Base-by-base conservation (phyloP, 2,113 vertebrate species). In the Sciurus niger region DNA sequence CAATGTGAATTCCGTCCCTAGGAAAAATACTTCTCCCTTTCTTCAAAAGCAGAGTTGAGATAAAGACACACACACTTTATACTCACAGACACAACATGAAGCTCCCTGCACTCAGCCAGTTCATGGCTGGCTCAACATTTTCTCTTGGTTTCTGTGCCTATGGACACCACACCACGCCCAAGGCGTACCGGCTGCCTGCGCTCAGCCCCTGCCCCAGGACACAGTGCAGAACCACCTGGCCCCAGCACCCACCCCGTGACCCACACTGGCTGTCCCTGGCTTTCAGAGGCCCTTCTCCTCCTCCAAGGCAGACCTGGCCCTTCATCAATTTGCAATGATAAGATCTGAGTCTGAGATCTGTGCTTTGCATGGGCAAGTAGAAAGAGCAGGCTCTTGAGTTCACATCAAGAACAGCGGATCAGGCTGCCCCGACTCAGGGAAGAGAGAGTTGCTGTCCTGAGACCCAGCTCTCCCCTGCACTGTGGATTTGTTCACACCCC, bases 11-110 rank as follows among this genome's bases (percentile, higher is more conserved):
- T 67, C n/a, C 11, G 1, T 55, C 58, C 40, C 67, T 82, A 32
- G 14, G 83, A 82, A 93, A 96, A 87, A 53, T 7, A 43, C 14
- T 12, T 82, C 67, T 76, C 32, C 34, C 48, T 95, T 84, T 80
- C 70, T 73, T 84, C 34, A 46, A 46, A 96, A 48, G 37, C 79
- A 85, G n/a, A 30, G 48, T 25, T 63, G 37, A 65, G 28, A 72
- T 79, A 37, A 70, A 79, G 58, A 48, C 25, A 20, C 3, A 51
- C 10, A n/a, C 60, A 63, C 40, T 30, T 37, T 28, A 25, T 34
- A 51, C 17, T 58, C 78, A n/a, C 53, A 37, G 70, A 22, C 43
- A 79, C n/a, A 78, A 8, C 25, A 22, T 3, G 25, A 82, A 22
- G 17, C 13, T 24, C 22, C 16, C 55, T 2, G 2, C 12, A 51